Base-by-base conservation (phyloP, 2,797 vertebrate species). In the Cyclopterus lumpus region DNA sequence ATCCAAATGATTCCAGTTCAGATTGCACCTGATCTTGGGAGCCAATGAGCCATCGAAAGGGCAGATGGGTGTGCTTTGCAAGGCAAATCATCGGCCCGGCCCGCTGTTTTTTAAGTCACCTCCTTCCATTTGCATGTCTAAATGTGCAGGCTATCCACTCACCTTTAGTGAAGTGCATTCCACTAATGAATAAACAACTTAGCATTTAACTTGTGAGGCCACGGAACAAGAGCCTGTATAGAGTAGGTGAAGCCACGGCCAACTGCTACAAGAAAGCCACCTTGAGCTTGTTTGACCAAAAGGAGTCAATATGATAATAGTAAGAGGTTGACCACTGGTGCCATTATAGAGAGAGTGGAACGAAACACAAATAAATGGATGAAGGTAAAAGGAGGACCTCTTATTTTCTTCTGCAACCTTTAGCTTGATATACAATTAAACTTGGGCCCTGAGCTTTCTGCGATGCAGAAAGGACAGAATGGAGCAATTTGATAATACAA, bases 1-100 rank as follows among this genome's bases (percentile, higher is more conserved):
- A 96, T 93, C 92, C 91, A 95, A 95, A 96, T 93, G 87, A 90
- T 94, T 93, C 90, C 93, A 94, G 95, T 94, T 95, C 86, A 91
- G 90, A 91, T 83, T 90, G 88, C 84, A 94, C 90, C 89, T 93
- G 88, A 94, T 95, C 92, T 89, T 90, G 82, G 83, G 86, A 95
- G 87, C 77, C 93, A 94, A 94, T 93, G 95, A 96, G 88, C 90
- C 93, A 91, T 88, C 80, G 86, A 94, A 95, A 96, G 92, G 93
- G 93, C 85, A 95, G 92, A 91, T 93, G 93, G 92, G 81, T 83
- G 92, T 88, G 92, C 91, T 93, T 92, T 94, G 93, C 93, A 93
- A 93, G 90, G 93, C 89, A 94, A 90, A 91, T 92, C 85, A 80
- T 71, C 67, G 54, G 67, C 79, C 75, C 34, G 16, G n/a, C 75